These are phyloP conservation scores for Eulemur coronatus DNA, from an alignment of 2,797 vertebrate genomes.

Conservation along the genomic window DNA sequence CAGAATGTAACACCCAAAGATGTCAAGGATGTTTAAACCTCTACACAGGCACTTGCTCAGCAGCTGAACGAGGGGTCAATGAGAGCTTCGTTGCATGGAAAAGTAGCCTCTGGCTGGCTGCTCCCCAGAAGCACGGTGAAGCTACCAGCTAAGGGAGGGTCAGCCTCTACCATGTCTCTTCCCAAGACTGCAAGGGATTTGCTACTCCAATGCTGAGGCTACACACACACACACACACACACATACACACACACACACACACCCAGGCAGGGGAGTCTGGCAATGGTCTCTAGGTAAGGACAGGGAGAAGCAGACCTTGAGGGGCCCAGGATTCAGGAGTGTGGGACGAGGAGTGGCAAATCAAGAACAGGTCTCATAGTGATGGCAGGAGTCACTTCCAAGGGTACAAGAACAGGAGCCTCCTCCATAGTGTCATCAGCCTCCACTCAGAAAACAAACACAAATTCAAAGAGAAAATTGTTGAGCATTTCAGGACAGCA, in stretches of 20 bases:
- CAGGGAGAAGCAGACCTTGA: background rate
- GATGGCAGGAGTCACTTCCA: background rate
- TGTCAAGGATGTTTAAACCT: background rate
- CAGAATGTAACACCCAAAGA: background rate
- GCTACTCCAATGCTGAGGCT: background rate
- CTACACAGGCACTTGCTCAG: fast-evolving
- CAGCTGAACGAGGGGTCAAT: background rate
- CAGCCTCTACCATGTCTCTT: background rate
- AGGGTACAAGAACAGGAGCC: fast-evolving
- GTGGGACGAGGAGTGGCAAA: fast-evolving
- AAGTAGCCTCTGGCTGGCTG: background rate
- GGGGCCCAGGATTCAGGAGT: background rate
- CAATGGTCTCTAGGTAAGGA: background rate
- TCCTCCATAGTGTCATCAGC: too few species aligned
- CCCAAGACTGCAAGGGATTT: fast-evolving
- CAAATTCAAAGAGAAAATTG: background rate
- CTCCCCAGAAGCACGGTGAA: background rate
- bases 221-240: too few species aligned
- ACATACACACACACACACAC: background rate
- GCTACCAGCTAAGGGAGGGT: too few species aligned
- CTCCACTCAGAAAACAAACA: background rate
- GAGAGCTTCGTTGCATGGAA: background rate
- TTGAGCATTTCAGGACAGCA: background rate
- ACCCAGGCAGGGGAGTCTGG: background rate
- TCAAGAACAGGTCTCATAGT: background rate